Conservation (phyloP, 2,888 invertebrate species). For the Aspidapion aeneum region DNA sequence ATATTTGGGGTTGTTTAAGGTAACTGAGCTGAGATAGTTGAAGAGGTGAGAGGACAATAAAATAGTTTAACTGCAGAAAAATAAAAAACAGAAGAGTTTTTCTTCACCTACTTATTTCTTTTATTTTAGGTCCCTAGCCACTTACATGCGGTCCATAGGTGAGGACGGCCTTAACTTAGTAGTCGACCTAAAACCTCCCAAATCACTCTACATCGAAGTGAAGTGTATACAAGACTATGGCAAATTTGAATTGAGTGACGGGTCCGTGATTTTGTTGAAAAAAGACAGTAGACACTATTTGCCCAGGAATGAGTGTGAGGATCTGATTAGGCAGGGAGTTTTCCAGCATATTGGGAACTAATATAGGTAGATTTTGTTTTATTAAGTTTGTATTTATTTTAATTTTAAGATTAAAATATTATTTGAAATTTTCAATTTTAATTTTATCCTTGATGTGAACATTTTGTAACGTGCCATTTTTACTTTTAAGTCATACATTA, state of each 20-base stretch:
- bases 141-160: slow-evolving; percentile 77
- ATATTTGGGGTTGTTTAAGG: too few species aligned
- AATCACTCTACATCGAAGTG: slow-evolving; percentile 89
- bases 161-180: slow-evolving; percentile 84
- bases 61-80: too few species aligned
- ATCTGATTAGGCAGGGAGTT: slow-evolving; percentile 85
- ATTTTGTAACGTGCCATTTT: too few species aligned
- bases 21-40: too few species aligned
- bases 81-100: too few species aligned
- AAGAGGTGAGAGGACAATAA: too few species aligned
- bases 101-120: too few species aligned
- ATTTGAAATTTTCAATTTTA: too few species aligned
- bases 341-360: slow-evolving; percentile 63
- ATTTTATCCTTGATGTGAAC: too few species aligned
- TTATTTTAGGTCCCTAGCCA: slow-evolving; percentile 61
- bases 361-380: not conserved
- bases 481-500: too few species aligned
- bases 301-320: slow-evolving; percentile 85
- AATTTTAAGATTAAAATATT: too few species aligned
- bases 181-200: slow-evolving; percentile 86
- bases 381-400: too few species aligned
- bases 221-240: slow-evolving; percentile 89
- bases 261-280: slow-evolving; percentile 83
- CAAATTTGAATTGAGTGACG: slow-evolving; percentile 90
- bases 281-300: slow-evolving; percentile 90